Percentiles rank a stretch among this genome's conserved stretches.
phyloP scores from a whole-genome alignment of 2,113 vertebrate genomes.

The Neomonachus schauinslandi region DNA sequence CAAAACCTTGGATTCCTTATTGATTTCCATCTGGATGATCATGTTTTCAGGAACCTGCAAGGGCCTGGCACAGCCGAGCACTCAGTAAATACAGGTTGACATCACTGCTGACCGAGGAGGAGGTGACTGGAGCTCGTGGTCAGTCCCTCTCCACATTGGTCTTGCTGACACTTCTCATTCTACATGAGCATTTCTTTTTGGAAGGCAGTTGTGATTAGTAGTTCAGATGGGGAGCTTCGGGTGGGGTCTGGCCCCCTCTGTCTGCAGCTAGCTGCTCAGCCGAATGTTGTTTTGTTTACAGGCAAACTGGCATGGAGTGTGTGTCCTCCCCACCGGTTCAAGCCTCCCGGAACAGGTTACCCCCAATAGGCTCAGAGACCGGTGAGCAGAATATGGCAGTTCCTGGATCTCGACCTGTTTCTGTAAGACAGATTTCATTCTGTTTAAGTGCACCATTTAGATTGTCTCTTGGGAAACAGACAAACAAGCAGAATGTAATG shows the following conservation, averaged over 20 bases:
- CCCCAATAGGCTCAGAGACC: constrained; percentile 84
- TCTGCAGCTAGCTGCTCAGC: not conserved
- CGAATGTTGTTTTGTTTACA: constrained; percentile 62
- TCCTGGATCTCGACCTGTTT: constrained; percentile 77
- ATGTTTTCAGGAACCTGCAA: not conserved
- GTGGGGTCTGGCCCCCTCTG: fast-evolving
- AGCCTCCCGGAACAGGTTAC: constrained; percentile 82
- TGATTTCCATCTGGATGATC: not conserved
- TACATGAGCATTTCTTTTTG: not conserved
- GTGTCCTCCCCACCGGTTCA: constrained; percentile 77
- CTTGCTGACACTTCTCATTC: not conserved
- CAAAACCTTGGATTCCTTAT: too few relatives aligned
- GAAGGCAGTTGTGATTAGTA: not conserved
- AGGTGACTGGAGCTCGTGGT: not conserved
- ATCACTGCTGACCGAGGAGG: too few relatives aligned
- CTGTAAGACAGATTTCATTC: constrained; percentile 83
- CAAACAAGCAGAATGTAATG: not conserved
- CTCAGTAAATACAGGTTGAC: not conserved
- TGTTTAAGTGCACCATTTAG: not conserved
- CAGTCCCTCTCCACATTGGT: not conserved
- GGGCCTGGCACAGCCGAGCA: too few relatives aligned
- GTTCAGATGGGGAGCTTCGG: not conserved
- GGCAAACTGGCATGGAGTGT: constrained; percentile 80
- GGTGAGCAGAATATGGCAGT: constrained; percentile 77
- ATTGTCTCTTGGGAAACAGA: not conserved